Base-by-base conservation (phyloP, 1,140 invertebrate genomes). In the Planococcus citri region DNA sequence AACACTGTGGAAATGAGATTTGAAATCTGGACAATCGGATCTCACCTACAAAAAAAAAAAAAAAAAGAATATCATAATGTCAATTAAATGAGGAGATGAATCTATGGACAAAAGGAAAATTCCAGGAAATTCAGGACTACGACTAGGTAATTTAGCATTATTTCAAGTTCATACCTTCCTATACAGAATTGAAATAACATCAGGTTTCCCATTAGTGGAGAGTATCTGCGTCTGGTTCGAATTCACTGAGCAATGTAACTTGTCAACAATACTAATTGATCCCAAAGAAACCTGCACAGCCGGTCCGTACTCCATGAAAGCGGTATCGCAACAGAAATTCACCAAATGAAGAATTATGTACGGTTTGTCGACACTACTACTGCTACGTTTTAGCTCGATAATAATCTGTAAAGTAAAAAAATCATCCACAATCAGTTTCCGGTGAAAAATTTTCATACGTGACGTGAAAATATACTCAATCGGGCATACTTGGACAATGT, bases 11-110 rank as follows among this genome's bases (percentile, higher is more conserved):
- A 92, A 93, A 73, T 90, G 86, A 0, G 84, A 83, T 73, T 86
- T 86, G 78, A 92, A 93, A 76, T 93, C 91, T 1, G 89, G 89
- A 78, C 91, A 93, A 71, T 88, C 84, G 0, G 89, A 86, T 70
- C 83, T 82, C 0, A 91, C 88, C 88, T 90, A 25, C 25, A 24
- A n/a, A 68, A n/a, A 41, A 68, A 25, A 20, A 68, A 68, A 25
- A 27, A 51, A 37, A 37, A 37, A 37, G 14, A 37, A n/a, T n/a
- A n/a, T n/a, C n/a, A n/a, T n/a, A n/a, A n/a, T n/a, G n/a, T n/a
- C n/a, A n/a, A n/a, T n/a, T n/a, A n/a, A n/a, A n/a, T n/a, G n/a
- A n/a, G n/a, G n/a, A n/a, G n/a, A n/a, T n/a, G n/a, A n/a, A n/a
- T n/a, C n/a, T n/a, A n/a, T n/a, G n/a, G n/a, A n/a, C n/a, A n/a